Evolutionary conservation across 2,888 invertebrate species (phyloP).

Genomic region (Lasioglossum villosulum): DNA sequence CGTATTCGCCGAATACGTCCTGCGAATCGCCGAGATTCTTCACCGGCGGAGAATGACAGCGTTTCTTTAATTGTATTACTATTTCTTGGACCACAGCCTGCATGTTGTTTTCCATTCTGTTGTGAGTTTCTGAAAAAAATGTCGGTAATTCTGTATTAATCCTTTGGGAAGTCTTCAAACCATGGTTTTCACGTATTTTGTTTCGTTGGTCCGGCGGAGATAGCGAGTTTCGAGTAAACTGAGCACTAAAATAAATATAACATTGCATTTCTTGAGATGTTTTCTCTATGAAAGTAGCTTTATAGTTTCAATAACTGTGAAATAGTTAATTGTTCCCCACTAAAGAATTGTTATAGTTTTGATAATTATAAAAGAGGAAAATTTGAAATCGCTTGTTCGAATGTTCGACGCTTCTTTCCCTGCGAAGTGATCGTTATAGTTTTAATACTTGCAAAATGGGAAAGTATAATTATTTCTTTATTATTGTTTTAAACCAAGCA

Average conservation of each 20-base stretch:
- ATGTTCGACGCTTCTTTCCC: neutral
- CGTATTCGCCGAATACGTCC: neutral
- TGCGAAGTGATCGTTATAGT: neutral
- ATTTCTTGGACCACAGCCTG: neutral
- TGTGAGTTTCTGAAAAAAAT: neutral
- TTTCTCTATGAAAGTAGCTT: neutral
- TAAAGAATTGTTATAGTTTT: no score
- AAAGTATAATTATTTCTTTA: no score
- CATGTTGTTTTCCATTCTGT: neutral
- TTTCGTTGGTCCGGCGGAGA: neutral
- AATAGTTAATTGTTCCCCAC: no score
- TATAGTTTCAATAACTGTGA: neutral
- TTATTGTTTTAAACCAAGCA: no score
- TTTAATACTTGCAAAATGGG: no score
- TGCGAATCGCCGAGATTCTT: neutral
- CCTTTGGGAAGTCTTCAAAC: neutral
- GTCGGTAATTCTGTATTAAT: neutral
- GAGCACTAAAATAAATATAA: neutral
- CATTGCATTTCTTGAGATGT: neutral
- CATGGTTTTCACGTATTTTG: neutral
- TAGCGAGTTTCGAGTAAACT: neutral
- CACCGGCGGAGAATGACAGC: neutral
- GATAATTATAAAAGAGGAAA: no score
- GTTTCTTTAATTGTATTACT: neutral
- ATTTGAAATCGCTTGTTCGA: no score